phyloP scores from a whole-genome alignment of 2,113 vertebrate species.

The Pionites leucogaster region DNA sequence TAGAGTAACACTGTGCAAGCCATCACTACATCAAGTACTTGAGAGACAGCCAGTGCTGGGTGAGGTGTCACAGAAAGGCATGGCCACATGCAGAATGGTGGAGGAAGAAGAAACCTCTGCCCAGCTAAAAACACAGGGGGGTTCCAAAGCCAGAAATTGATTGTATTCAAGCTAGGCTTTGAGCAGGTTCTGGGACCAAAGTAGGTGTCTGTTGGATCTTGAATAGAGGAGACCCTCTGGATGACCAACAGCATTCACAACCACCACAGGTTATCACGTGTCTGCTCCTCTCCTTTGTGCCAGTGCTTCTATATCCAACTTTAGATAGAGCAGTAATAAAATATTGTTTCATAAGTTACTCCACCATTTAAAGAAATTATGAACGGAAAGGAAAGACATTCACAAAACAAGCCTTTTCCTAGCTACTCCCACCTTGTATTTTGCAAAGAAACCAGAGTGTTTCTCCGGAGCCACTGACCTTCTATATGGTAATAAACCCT shows the following conservation, averaged over 20 bases:
- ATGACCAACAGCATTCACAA: not conserved
- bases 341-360: not conserved
- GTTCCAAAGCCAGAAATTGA: not conserved
- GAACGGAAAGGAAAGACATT: not conserved
- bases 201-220: not conserved
- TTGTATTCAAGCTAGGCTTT: not conserved
- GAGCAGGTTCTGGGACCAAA: not conserved
- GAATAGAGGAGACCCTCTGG: not conserved
- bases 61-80: not conserved
- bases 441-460: not conserved
- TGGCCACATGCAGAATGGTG: rapidly evolving
- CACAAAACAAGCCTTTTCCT: not conserved
- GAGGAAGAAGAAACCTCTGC: not conserved
- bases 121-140: not conserved
- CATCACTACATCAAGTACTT: not conserved
- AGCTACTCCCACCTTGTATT: rapidly evolving
- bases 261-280: rapidly evolving
- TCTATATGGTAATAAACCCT: not conserved
- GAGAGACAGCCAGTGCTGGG: not conserved
- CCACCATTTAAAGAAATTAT: not conserved
- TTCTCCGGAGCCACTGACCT: not conserved
- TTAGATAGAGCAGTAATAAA: not conserved
- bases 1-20: not conserved
- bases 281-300: not conserved
- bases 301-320: not conserved